A percentile compares a stretch with the other conserved stretches of the same genome.
Conservation (phyloP, 1,140 invertebrate genomes). For the Harpegnathos saltator region DNA sequence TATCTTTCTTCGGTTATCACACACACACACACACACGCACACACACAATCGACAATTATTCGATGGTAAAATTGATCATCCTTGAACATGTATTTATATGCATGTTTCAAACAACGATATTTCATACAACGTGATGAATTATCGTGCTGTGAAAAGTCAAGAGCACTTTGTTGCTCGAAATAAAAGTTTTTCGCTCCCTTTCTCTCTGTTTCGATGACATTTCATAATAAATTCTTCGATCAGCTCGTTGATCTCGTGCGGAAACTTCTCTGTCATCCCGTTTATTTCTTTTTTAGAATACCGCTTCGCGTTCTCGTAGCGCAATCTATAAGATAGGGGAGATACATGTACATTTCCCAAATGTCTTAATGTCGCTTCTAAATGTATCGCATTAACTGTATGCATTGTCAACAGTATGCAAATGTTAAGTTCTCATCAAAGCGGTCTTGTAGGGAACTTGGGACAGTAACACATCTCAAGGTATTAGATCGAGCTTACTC, state of each 20-base stretch:
- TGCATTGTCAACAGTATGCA: constrained; percentile 57
- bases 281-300: too few relatives aligned
- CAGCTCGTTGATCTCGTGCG: too few relatives aligned
- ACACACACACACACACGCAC: too few relatives aligned
- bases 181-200: neutral
- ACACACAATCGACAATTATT: neutral
- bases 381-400: constrained; percentile 24
- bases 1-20: too few relatives aligned
- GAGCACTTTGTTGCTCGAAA: neutral
- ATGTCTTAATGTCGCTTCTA: constrained; percentile 5
- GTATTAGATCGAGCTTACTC: constrained; percentile 60
- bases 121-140: neutral
- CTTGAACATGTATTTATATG: neutral
- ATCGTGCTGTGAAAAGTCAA: neutral
- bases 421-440: constrained; percentile 60
- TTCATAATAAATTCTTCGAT: neutral
- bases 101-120: neutral
- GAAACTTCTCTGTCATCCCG: too few relatives aligned
- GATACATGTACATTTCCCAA: neutral
- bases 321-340: neutral
- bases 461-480: constrained; percentile 53
- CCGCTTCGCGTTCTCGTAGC: neutral
- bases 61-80: neutral
- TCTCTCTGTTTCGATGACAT: neutral
- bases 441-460: constrained; percentile 53